These are phyloP conservation scores for Lithophane ornitopus DNA, from an alignment of 2,888 invertebrate genomes.

Conservation along the genomic window DNA sequence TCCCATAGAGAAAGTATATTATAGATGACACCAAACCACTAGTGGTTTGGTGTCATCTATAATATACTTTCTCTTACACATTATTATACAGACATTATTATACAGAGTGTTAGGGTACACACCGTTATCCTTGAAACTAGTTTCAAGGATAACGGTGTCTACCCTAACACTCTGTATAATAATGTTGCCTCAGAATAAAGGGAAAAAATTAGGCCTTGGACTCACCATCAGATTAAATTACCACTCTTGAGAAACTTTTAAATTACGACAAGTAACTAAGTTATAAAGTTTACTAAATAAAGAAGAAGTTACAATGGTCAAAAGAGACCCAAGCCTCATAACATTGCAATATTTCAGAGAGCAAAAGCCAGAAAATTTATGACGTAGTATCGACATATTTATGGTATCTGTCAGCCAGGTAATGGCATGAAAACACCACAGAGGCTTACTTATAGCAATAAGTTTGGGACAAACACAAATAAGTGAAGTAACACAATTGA, in stretches of 20 bases:
- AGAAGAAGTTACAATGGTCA: background rate
- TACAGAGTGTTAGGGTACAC: no score
- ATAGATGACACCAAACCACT: no score
- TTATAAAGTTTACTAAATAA: background rate
- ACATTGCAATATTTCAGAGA: constrained; percentile 72
- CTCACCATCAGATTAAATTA: background rate
- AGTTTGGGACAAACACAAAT: constrained; percentile 82
- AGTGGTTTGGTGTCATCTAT: no score
- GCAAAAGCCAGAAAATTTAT: constrained; percentile 80
- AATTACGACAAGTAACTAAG: background rate
- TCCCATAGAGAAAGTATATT: no score
- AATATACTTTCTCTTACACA: no score
- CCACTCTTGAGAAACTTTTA: background rate
- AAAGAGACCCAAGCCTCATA: constrained; percentile 18
- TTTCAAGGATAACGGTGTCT: no score
- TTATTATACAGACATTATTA: no score
- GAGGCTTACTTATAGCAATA: constrained; percentile 80
- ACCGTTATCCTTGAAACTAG: no score
- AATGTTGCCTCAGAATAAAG: background rate
- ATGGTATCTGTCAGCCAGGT: constrained; percentile 88
- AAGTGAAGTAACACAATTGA: constrained; percentile 75
- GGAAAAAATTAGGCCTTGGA: no score
- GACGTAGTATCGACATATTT: constrained; percentile 86
- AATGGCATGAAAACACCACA: constrained; percentile 89
- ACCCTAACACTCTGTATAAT: no score